Evolutionary conservation across 2,888 invertebrate genomes (phyloP).

Genomic region (Drosophila borealis): DNA sequence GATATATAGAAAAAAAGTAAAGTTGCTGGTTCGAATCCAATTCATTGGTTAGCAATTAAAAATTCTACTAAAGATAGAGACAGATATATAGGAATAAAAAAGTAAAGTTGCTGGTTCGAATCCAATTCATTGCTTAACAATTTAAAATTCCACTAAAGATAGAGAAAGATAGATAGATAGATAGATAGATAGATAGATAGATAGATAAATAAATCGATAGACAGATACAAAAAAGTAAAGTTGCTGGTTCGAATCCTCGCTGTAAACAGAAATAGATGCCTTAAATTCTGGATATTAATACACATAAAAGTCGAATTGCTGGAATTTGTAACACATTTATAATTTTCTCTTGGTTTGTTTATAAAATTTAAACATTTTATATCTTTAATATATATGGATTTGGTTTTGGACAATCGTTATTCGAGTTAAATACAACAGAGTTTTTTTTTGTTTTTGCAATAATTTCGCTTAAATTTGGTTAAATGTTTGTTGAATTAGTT

Average conservation of each 20-base stretch:
- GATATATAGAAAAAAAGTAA: too few relatives aligned
- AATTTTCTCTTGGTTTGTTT: constrained; percentile 42
- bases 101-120: too few relatives aligned
- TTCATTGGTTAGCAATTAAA: too few relatives aligned
- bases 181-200: too few relatives aligned
- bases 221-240: neutral
- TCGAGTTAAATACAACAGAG: constrained; percentile 57
- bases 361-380: constrained; percentile 64
- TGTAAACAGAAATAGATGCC: neutral
- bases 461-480: constrained; percentile 35
- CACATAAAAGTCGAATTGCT: constrained; percentile 17
- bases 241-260: too few relatives aligned
- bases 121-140: too few relatives aligned
- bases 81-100: too few relatives aligned
- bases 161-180: too few relatives aligned
- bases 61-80: too few relatives aligned
- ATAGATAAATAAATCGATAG: too few relatives aligned
- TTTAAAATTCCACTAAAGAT: too few relatives aligned
- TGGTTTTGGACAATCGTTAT: constrained; percentile 44
- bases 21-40: too few relatives aligned
- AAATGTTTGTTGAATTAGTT: constrained; percentile 52
- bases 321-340: constrained; percentile 57
- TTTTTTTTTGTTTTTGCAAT: constrained; percentile 12
- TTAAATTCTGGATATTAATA: neutral
- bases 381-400: constrained; percentile 39